Base-by-base conservation (phyloP, 2,797 vertebrate species). In the Ctenochaetus hawaiiensis region DNA sequence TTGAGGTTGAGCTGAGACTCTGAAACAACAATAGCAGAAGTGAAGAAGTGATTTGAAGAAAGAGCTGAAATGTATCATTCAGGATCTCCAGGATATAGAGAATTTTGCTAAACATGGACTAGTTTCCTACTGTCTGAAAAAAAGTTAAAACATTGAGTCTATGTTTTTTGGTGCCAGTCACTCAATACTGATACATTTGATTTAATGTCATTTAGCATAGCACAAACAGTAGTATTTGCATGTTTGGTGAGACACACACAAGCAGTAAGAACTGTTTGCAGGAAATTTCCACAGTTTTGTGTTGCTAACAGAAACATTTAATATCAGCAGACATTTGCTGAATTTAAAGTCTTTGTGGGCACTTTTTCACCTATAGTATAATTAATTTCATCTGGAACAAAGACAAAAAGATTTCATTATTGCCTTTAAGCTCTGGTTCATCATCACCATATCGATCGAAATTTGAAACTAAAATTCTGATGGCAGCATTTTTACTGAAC, bases 11-110 rank as follows among this genome's bases (percentile, higher is more conserved):
- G 22, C 45, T 56, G 11, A 81, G 60, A 56, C 16, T 48, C 51
- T 60, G 62, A 74, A 47, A 66, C 57, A 70, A 75, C 73, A 52
- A 26, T 30, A 60, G 61, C 64, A 48, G 59, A 61, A 75, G 73
- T 37, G 43, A 74, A 48, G 59, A 61, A 75, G 73, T 37, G 43
- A 74, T 60, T 39, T 64, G 51, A 37, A 39, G 30, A 57, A 66
- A 72, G 13, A 71, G 20, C 41, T 63, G 26, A 30, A 49, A 54
- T 49, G 34, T 48, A 48, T 62, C 65, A 56, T n/a, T 48, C 49
- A 20, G 23, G 41, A 30, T 1, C 43, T 48, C 17, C 13, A 22
- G 54, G 60, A 75, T 48, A n/a, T 14, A 5, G 37, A 60, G 9
- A 14, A 12, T 44, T 59, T 68, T 34, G 10, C 56, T 23, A 68